Conservation (phyloP, 2,888 invertebrate species). For the Eristalis arbustorum region DNA sequence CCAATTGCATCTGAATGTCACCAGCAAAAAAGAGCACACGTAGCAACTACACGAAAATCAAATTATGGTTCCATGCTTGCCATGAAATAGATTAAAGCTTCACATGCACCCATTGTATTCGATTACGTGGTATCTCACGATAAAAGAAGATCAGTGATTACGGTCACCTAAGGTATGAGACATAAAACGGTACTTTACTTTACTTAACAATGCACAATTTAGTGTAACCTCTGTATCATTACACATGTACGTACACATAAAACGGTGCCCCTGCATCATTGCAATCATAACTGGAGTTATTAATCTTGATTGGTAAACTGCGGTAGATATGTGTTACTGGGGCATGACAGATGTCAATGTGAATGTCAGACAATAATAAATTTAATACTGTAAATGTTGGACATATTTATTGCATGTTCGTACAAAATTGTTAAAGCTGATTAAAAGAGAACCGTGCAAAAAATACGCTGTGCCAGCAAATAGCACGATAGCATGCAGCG, state of each 20-base stretch:
- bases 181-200: slow-evolving; percentile 7
- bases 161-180: background rate
- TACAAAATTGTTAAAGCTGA: background rate
- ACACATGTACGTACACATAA: background rate
- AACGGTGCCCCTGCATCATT: slow-evolving; percentile 2
- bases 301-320: slow-evolving; percentile 41
- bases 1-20: slow-evolving; percentile 38
- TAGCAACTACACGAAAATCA: background rate
- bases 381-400: background rate
- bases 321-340: slow-evolving; percentile 31
- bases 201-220: slow-evolving; percentile 15
- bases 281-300: slow-evolving; percentile 13
- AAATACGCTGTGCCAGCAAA: background rate
- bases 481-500: background rate
- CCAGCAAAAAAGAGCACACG: slow-evolving; percentile 38
- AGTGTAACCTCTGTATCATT: background rate
- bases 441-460: background rate
- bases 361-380: slow-evolving; percentile 25
- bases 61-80: background rate
- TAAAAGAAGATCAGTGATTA: slow-evolving; percentile 27
- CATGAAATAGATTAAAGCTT: slow-evolving; percentile 26
- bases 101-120: slow-evolving; percentile 1
- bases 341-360: slow-evolving; percentile 50
- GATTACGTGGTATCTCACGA: background rate
- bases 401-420: background rate